Evolutionary conservation across 2,113 vertebrate genomes (phyloP).

Genomic region (Lasiurus borealis): DNA sequence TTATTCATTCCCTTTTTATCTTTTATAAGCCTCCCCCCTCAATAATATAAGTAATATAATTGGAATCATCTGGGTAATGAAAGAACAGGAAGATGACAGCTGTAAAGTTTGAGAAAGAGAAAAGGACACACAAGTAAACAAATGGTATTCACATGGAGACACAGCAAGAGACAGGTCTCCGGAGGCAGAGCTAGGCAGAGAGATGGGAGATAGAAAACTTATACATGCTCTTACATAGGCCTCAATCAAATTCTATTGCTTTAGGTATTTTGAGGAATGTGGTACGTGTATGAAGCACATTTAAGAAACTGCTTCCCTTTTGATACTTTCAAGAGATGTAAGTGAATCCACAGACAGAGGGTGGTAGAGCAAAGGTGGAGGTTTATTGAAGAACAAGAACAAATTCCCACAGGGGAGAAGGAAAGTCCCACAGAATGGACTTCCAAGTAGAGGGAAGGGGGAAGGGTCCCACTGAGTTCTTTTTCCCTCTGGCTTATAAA

Average conservation of each 20-base stretch:
- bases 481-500: no score
- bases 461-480: no score
- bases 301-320: conserved; percentile 29
- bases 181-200: background rate
- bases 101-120: background rate
- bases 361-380: no score
- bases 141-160: background rate
- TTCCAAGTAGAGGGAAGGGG: no score
- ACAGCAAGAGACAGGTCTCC: background rate
- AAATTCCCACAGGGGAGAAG: no score
- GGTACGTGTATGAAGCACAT: background rate
- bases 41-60: background rate
- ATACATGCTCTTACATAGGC: background rate
- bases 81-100: background rate
- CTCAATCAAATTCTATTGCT: background rate
- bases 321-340: background rate
- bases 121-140: background rate
- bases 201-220: background rate
- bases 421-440: no score
- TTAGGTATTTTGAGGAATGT: background rate
- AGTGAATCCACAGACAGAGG: no score
- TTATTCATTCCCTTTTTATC: background rate
- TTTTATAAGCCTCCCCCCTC: background rate
- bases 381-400: no score
- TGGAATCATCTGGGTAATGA: background rate